phyloP scores from a whole-genome alignment of 37 sponge, comb jelly and placozoan genomes.

The Chondrosia reniformis region DNA sequence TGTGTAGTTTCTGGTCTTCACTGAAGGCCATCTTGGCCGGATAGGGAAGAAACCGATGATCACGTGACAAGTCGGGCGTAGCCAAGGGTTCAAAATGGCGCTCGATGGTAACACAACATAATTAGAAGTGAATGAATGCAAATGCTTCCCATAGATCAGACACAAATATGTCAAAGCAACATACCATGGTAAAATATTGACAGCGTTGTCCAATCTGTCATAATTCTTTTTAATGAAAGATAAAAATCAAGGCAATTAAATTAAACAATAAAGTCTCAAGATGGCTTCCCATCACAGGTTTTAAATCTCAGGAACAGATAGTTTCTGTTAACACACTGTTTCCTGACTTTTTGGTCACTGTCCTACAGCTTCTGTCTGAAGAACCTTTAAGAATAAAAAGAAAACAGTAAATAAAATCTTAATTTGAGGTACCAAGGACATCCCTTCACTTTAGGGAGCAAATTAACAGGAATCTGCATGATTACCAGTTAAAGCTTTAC shows the following conservation, averaged over 20 bases:
- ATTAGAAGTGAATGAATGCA: too few relatives aligned
- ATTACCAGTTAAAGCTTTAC: background rate
- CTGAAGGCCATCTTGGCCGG: conserved; percentile 44
- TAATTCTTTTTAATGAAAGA: too few relatives aligned
- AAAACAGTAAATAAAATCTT: background rate
- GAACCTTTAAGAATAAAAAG: conserved; percentile 2
- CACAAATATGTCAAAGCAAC: too few relatives aligned
- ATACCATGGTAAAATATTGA: too few relatives aligned
- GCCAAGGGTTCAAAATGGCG: background rate
- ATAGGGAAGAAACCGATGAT: background rate
- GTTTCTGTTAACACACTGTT: conserved; percentile 17
- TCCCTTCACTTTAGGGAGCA: background rate
- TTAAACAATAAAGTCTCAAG: too few relatives aligned
- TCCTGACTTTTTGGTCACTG: background rate
- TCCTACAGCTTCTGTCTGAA: background rate
- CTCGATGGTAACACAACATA: too few relatives aligned
- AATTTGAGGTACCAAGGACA: background rate
- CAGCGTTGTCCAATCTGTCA: too few relatives aligned
- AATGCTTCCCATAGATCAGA: too few relatives aligned
- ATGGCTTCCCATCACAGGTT: too few relatives aligned
- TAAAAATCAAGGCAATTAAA: too few relatives aligned
- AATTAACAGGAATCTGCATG: background rate
- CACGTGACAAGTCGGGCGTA: background rate
- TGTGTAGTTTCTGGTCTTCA: conserved; percentile 57
- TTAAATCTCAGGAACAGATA: conserved; percentile 6